phyloP scores from a whole-genome alignment of 2,113 vertebrate genomes.

The Spea multiplicata region DNA sequence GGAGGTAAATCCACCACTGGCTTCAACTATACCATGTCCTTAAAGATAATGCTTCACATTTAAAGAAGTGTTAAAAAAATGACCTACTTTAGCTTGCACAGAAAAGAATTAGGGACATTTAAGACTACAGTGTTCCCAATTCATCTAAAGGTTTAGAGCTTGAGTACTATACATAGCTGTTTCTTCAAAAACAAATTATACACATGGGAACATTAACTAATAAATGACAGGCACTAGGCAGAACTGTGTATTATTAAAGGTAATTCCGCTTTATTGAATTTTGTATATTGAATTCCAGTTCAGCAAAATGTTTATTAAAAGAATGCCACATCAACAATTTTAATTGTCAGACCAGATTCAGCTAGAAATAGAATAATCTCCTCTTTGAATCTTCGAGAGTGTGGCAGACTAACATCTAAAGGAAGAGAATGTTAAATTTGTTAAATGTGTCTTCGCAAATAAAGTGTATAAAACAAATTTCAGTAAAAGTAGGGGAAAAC shows the following conservation, averaged over 20 bases:
- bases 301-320: neutral
- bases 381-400: neutral
- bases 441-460: neutral
- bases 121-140: too few relatives aligned
- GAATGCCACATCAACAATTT: neutral
- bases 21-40: too few relatives aligned
- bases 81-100: too few relatives aligned
- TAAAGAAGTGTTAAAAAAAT: too few relatives aligned
- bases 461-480: neutral
- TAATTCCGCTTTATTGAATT: neutral
- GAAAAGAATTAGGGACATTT: too few relatives aligned
- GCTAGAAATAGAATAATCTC: neutral
- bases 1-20: too few relatives aligned
- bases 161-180: too few relatives aligned
- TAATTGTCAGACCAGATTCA: neutral
- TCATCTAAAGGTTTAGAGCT: too few relatives aligned
- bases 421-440: neutral
- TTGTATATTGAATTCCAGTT: too few relatives aligned
- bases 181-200: too few relatives aligned
- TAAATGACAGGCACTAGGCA: neutral
- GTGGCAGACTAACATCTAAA: neutral
- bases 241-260: neutral
- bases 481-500: too few relatives aligned
- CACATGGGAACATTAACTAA: neutral
- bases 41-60: too few relatives aligned